These are phyloP conservation scores for Laticauda laticaudata DNA, from an alignment of 2,113 vertebrate species.

Conservation along the genomic window DNA sequence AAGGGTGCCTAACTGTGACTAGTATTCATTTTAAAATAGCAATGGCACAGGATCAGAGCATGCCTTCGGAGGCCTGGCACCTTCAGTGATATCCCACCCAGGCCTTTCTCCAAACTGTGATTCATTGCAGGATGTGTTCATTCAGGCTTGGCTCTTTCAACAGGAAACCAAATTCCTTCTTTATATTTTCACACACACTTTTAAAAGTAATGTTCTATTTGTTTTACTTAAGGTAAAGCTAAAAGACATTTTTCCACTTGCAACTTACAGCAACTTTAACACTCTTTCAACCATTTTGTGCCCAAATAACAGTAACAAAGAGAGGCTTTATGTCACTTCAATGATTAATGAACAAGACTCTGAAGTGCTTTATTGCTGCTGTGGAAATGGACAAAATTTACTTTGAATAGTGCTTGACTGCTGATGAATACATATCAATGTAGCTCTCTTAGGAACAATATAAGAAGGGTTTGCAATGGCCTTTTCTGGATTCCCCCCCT, in stretches of 20 bases:
- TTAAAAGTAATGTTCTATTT: background rate
- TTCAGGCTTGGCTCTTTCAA: background rate
- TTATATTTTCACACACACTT: background rate
- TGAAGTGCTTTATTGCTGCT: background rate
- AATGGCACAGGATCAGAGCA: background rate
- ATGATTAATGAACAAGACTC: background rate
- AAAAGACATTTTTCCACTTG: background rate
- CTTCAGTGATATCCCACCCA: background rate
- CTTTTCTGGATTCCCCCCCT: background rate
- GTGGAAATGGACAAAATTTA: background rate
- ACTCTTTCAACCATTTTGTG: background rate
- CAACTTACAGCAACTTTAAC: background rate
- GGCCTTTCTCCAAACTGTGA: background rate
- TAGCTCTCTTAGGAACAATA: background rate
- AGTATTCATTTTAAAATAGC: background rate
- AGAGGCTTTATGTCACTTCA: background rate
- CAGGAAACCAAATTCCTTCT: background rate
- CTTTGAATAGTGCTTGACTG: background rate
- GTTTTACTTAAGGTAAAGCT: background rate
- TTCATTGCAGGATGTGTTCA: background rate
- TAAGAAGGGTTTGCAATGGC: background rate
- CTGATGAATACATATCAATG: background rate
- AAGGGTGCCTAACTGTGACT: background rate
- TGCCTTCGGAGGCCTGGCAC: background rate
- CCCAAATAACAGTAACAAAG: background rate